phyloP scores from a whole-genome alignment of 2,113 vertebrate genomes.

The Catharus minimus region DNA sequence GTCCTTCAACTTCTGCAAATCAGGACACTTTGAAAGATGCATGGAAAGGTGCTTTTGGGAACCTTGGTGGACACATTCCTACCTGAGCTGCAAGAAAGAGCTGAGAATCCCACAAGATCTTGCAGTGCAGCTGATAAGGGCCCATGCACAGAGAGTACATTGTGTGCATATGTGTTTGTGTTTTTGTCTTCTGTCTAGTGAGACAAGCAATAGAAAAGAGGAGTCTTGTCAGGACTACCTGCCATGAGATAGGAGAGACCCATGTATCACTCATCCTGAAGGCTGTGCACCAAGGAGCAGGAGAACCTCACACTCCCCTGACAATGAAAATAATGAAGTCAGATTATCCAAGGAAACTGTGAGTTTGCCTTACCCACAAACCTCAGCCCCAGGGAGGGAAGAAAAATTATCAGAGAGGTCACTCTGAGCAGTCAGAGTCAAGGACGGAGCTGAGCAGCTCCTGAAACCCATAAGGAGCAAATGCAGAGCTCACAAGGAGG shows the following conservation, averaged over 20 bases:
- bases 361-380: conserved; percentile 72
- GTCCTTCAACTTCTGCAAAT: background rate
- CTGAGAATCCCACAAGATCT: background rate
- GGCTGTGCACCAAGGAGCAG: conserved; percentile 63
- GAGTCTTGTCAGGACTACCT: conserved; percentile 67
- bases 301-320: conserved; percentile 59
- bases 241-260: conserved; percentile 45
- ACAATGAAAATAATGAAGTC: conserved; percentile 79
- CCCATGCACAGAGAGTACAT: background rate
- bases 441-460: conserved; percentile 61
- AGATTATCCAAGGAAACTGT: conserved; percentile 71
- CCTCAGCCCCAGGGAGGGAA: conserved; percentile 63
- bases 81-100: background rate
- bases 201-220: conserved; percentile 58
- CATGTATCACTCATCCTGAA: conserved; percentile 74
- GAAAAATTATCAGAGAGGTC: conserved; percentile 77
- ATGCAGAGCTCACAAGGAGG: conserved; percentile 39
- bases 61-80: background rate
- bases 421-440: conserved; percentile 72
- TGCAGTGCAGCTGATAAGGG: background rate
- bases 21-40: background rate
- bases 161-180: background rate
- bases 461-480: conserved; percentile 64
- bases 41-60: background rate
- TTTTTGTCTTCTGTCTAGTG: background rate